A percentile compares a stretch with the other conserved stretches of the same genome.
Conservation (phyloP, 2,797 vertebrate species). For the Eurystomus glaucurus region DNA sequence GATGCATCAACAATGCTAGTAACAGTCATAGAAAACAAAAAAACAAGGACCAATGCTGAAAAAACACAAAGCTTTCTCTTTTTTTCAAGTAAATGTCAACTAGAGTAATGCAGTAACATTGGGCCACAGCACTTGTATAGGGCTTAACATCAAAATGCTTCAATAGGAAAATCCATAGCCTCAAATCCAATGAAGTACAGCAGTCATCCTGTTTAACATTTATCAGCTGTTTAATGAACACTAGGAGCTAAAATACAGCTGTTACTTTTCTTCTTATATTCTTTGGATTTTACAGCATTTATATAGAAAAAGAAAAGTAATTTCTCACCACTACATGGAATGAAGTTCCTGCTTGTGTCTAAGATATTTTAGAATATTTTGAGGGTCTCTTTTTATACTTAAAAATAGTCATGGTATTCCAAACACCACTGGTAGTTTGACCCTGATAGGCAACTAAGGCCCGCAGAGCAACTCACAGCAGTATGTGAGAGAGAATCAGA, state of each 20-base stretch:
- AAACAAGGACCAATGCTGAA: background rate
- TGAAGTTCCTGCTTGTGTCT: background rate
- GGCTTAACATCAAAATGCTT: accelerated
- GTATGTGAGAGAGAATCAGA: background rate
- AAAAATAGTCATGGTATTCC: background rate
- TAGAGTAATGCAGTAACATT: background rate
- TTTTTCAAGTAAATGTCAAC: background rate
- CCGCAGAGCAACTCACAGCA: background rate
- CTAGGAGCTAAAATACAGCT: background rate
- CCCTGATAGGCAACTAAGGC: background rate
- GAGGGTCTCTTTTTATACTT: background rate
- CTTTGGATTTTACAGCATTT: background rate
- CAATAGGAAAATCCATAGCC: background rate
- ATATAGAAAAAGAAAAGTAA: background rate
- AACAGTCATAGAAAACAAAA: background rate
- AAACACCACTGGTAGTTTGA: background rate
- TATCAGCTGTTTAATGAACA: background rate
- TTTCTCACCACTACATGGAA: background rate
- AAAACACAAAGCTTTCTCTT: background rate
- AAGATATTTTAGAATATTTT: background rate
- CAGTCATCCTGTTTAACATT: background rate
- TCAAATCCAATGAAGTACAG: background rate
- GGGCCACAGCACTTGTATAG: background rate
- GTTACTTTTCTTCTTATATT: background rate
- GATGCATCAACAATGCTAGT: background rate